Base-by-base conservation (phyloP, 2,797 vertebrate genomes). In the Thamnophis elegans region DNA sequence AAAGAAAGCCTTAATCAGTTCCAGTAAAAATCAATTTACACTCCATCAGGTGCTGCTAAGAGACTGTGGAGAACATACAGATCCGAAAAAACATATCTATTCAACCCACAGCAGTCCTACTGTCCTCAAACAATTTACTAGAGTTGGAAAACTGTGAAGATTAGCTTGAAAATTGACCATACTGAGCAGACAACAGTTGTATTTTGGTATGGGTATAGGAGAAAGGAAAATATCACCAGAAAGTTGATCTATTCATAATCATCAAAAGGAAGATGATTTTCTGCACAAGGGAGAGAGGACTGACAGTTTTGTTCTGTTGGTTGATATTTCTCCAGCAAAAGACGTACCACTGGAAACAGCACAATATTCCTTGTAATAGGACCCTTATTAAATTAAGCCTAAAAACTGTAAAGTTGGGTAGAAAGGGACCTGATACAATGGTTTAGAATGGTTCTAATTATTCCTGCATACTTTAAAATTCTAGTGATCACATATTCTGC, bases 11-110 rank as follows among this genome's bases (percentile, higher is more conserved):
- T 78, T 60, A 93, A 93, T 93, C 85, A 78, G 89, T 59, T 42
- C 62, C 85, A 78, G 85, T 90, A 86, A 90, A 93, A 93, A 90
- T 90, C 92, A 59, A 90, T 87, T 93, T 90, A 20, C 58, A 55
- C 62, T 87, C 42, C 12, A 59, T 87, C 92, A 73, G 62, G 36
- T 59, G 62, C 59, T 60, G 89, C 62, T 82, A 93, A 90, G 85
- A 88, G 14, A 90, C 42, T 51, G n/a, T 53, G 85, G 85, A 53
- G 62, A 88, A 87, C 89, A 92, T 3, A 87, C 51, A 68, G 82
- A 90, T 58, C 82, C 20, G 36, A 82, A 73, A 87, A 47, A 42
- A 16, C 26, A 36, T 88, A 73, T 92, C 36, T 60, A 28, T 54
- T 42, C 78, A 82, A 88, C 22, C 28, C 16, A 88, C 42, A 90